Evolutionary conservation across 2,113 vertebrate species (phyloP).

Genomic region (Chionodraco myersi): DNA sequence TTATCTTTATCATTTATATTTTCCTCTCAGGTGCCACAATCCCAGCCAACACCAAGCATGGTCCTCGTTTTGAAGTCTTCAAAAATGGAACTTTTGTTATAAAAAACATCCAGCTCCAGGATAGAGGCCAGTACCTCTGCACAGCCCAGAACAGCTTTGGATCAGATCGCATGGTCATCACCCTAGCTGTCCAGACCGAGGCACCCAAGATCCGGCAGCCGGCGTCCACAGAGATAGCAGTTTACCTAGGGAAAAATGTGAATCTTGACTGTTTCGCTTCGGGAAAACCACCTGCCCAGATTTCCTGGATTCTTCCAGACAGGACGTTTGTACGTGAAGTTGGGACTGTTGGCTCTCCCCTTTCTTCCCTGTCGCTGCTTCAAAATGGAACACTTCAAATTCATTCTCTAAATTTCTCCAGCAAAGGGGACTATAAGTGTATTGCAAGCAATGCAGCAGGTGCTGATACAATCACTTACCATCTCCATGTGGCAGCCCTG

Average conservation of each 20-base stretch:
- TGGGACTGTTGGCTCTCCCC: constrained; percentile 42
- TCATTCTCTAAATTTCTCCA: constrained; percentile 79
- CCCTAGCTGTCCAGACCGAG: constrained; percentile 81
- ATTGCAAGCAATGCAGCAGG: constrained; percentile 86
- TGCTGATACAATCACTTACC: constrained; percentile 83
- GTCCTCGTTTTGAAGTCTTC: constrained; percentile 84
- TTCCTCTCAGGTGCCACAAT: constrained; percentile 81
- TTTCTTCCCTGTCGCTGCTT: constrained; percentile 72
- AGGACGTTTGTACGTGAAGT: constrained; percentile 79
- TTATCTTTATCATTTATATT: neutral
- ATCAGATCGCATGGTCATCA: constrained; percentile 82
- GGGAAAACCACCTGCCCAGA: constrained; percentile 82
- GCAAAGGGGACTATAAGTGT: constrained; percentile 85
- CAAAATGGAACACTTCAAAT: constrained; percentile 84
- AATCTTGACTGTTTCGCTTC: constrained; percentile 78
- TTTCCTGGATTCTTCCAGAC: constrained; percentile 87
- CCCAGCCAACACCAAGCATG: constrained; percentile 80
- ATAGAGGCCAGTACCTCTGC: constrained; percentile 86
- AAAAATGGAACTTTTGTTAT: constrained; percentile 85
- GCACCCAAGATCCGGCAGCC: constrained; percentile 78
- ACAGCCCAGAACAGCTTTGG: constrained; percentile 82
- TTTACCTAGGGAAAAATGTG: constrained; percentile 76
- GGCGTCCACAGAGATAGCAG: constrained; percentile 67
- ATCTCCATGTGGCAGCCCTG: constrained; percentile 81
- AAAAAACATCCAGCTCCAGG: constrained; percentile 83